Evolutionary conservation across 2,888 invertebrate species (phyloP), one percentile per base, ranked within the genome.

Genomic region (Plebejus anna): DNA sequence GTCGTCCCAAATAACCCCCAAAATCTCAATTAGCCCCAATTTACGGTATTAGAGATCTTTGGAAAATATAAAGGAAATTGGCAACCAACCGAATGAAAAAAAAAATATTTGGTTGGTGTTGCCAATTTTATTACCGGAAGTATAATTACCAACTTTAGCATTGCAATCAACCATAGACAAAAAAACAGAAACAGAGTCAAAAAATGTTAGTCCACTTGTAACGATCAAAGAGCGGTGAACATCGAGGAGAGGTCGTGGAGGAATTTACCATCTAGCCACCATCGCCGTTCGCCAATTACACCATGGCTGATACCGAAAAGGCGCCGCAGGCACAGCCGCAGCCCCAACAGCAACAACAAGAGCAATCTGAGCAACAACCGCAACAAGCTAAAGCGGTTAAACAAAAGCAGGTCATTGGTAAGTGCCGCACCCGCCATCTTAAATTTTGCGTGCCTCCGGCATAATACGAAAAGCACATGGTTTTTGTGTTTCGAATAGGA

Each of bases 231-330:
- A 94, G 94, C 94, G 94, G 95, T 95, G 93, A 95, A 96, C 96
- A 96, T 95, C 95, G 94, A 94, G 95, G 95, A 95, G 95, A 95
- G 96, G 96, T 95, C 95, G 96, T 96, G 96, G 96, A 96, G 96
- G 95, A 95, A 95, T 95, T 95, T 95, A 95, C 95, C 94, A 94
- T 94, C 94, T 94, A 92, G 92, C 94, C 95, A 95, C 95, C 95
- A 95, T 95, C 96, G 95, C 95, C 96, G 95, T 95, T 95, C 95
- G 95, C 95, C 95, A 96, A 96, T 95, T 95, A 96, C 96, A 96
- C 96, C 96, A 98, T 98, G 98, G 98, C 98, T 97, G 98, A 98
- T 97, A 96, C 98, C 96, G 98, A 97, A 95, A 96, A 96, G 95
- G 96, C 96, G 95, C 96, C 96, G 95, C 94, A 96, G 95, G 92